Base-by-base conservation (phyloP, 2,888 invertebrate genomes). In the Ichneumon xanthorius region DNA sequence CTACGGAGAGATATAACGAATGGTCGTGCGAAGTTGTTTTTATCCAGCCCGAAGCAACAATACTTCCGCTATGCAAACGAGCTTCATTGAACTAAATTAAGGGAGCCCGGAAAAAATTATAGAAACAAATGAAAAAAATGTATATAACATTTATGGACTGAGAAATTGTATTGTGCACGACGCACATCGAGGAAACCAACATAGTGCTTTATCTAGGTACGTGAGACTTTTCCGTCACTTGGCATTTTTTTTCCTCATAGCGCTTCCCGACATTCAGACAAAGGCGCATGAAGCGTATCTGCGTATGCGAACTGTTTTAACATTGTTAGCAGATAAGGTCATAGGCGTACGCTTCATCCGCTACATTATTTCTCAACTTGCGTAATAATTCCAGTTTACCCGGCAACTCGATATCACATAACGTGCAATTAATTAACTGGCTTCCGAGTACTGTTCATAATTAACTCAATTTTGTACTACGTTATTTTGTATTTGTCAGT, bases 271-370 rank as follows among this genome's bases (percentile, higher is more conserved):
- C 26, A 22, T 0, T 22, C 58, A 26, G 7, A 37, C 5, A 2
- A 61, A 16, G 7, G 40, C 58, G 7, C n/a, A 14, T 0, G 19
- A 48, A 55, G 30, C 73, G 45, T 45, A 40, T 75, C 67, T 37
- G 55, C n/a, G 65, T 67, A 73, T 58, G 68, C 73, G 16, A 80
- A 80, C 75, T 73, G n/a, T 68, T 45, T 40, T 50, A 55, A 65
- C 55, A 58, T 55, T 58, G 65, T 80, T 40, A 19, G 9, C 19
- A 71, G 22, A 48, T 73, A 73, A 80, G 80, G 80, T 26, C 72
- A 45, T 40, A 37, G 58, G n/a, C 58, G 45, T n/a, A 67, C 45
- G 37, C 26, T 11, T 37, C 40, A 55, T 65, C 11, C 50, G 48
- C 63, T 50, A 50, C 70, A 33, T 71, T 37, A n/a, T 53, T 55